Percentiles rank a stretch among this genome's conserved stretches.
Conservation (phyloP, 1,140 invertebrate species). For the Drosophila sproati region DNA sequence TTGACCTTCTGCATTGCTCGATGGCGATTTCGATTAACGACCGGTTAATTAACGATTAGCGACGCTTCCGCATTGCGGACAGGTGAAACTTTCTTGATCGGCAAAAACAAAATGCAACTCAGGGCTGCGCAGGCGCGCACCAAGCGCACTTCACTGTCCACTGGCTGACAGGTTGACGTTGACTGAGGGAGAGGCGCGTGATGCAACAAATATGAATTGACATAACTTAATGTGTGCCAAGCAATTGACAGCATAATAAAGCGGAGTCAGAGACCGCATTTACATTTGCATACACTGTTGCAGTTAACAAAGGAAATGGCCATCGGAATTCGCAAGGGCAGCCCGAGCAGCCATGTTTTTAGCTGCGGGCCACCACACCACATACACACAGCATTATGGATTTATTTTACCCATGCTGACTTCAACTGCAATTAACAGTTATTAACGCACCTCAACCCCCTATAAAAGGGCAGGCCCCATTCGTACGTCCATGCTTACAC, state of each 20-base stretch:
- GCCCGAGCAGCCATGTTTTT: constrained; percentile 9
- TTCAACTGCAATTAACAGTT: constrained; percentile 24
- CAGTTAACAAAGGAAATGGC: constrained; percentile 9
- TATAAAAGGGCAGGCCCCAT: constrained; percentile 40
- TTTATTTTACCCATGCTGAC: constrained; percentile 15
- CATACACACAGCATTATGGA: not conserved
- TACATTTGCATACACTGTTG: constrained; percentile 15
- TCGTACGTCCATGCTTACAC: constrained; percentile 42
- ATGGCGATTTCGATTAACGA: constrained; percentile 30
- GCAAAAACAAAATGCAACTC: constrained; percentile 33
- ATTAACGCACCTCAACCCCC: constrained; percentile 17
- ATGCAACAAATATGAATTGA: constrained; percentile 50
- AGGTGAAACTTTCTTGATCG: constrained; percentile 41
- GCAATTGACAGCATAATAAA: constrained; percentile 45
- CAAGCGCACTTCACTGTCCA: constrained; percentile 1
- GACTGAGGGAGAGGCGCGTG: constrained; percentile 21
- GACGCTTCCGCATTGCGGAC: constrained; percentile 45
- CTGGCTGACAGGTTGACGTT: constrained; percentile 21
- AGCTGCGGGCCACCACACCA: not conserved
- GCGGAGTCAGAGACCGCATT: constrained; percentile 26
- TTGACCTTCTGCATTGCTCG: constrained; percentile 35
- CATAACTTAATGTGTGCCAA: constrained; percentile 48
- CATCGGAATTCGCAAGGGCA: constrained; percentile 30
- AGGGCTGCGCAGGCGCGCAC: constrained; percentile 38
- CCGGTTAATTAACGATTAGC: constrained; percentile 9